Conservation (phyloP, 1,140 invertebrate species). For the Zaprionus nigranus region DNA sequence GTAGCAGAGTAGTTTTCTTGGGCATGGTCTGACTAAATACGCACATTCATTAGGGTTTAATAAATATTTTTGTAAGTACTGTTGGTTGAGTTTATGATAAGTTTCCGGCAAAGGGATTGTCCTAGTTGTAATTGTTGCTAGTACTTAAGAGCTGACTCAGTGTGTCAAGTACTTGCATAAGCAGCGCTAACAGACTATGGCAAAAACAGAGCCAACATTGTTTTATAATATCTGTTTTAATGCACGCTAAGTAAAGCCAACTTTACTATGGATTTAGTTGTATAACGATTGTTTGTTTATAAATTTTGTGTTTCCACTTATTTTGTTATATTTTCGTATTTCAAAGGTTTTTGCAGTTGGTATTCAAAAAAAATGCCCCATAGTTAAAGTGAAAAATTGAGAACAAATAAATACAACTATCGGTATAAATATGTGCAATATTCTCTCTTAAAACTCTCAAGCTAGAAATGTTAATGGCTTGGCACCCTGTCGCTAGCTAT, state of each 20-base stretch:
- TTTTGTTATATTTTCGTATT: too few relatives aligned
- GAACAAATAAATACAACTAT: too few relatives aligned
- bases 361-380: too few relatives aligned
- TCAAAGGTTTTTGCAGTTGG: too few relatives aligned
- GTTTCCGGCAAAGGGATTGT: constrained; percentile 8
- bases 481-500: neutral
- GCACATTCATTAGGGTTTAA: constrained; percentile 79
- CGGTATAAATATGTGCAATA: neutral
- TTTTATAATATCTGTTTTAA: too few relatives aligned
- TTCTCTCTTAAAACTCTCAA: neutral
- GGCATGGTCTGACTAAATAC: constrained; percentile 58
- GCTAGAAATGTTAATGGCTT: neutral
- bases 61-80: constrained; percentile 67
- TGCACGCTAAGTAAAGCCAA: too few relatives aligned
- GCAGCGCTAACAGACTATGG: neutral
- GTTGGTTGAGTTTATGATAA: constrained; percentile 20
- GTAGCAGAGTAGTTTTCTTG: neutral
- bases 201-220: constrained; percentile 1
- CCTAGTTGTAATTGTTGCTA: constrained; percentile 30
- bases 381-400: too few relatives aligned
- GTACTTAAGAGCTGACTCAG: constrained; percentile 46
- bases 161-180: constrained; percentile 25
- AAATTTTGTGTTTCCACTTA: too few relatives aligned
- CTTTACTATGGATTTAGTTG: too few relatives aligned
- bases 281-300: too few relatives aligned